phyloP scores from a whole-genome alignment of 2,113 vertebrate species.

The Eonycteris spelaea region DNA sequence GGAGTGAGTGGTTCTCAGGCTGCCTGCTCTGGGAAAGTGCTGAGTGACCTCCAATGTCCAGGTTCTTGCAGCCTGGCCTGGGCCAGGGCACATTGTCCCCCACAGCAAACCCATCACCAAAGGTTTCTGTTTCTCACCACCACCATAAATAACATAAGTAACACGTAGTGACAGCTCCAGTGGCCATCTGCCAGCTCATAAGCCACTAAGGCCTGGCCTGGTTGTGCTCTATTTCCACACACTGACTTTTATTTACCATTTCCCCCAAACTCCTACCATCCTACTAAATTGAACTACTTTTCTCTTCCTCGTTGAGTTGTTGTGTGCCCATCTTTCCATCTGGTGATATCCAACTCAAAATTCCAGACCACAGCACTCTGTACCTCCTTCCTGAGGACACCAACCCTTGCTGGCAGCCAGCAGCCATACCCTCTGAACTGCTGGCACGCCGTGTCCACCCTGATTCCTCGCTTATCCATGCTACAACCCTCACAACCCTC shows the following conservation, averaged over 20 bases:
- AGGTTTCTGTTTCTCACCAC: neutral
- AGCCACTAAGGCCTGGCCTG: too few relatives aligned
- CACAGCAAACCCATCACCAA: too few relatives aligned
- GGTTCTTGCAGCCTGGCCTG: neutral
- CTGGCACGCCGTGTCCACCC: neutral
- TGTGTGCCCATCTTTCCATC: neutral
- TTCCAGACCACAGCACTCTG: neutral
- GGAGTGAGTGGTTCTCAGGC: neutral
- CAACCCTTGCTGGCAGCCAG: neutral
- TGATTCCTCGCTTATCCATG: neutral
- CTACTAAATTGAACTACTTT: neutral
- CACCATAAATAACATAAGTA: accelerated
- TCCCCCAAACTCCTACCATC: neutral
- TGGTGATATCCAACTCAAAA: neutral
- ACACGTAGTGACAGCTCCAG: neutral
- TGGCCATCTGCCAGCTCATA: neutral
- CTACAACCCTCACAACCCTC: too few relatives aligned
- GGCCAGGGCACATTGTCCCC: neutral
- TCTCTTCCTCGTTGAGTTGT: neutral
- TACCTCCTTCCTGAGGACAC: neutral
- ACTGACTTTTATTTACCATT: neutral
- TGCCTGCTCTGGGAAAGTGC: neutral
- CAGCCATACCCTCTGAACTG: neutral
- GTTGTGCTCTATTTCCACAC: neutral
- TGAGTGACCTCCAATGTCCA: neutral